Base-by-base conservation (phyloP, 1,140 invertebrate genomes). In the Metaphire vulgaris region DNA sequence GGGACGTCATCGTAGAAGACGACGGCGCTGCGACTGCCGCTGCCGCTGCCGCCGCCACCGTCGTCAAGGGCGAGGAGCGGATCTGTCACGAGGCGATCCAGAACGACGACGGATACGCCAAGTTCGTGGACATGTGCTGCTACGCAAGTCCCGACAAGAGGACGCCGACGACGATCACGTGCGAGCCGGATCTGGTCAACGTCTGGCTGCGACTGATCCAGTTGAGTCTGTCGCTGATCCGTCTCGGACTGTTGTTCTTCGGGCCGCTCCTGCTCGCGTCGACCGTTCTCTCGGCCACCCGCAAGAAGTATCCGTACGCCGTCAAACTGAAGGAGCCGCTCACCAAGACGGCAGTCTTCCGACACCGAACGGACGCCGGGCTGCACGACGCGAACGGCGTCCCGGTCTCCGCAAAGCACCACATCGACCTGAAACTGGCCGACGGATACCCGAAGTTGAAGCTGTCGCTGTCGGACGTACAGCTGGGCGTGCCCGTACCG, bases 141-240 rank as follows among this genome's bases (percentile, higher is more conserved):
- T 72, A 76, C 15, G 76, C 76, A 64, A 79, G 81, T 71, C 33
- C 69, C 0, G 72, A 73, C 28, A 41, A 32, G 2, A 34, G 31
- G 2, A 34, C 26, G n/a, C n/a, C 41, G 56, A 34, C 28, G 41
- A 34, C 56, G 0, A 64, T 28, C 14, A 30, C 26, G 26, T 28
- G 34, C 33, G 29, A 34, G 15, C 33, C 72, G 69, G 74, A 67
- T 66, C 79, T 79, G 15, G 80, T 82, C 30, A 82, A 85, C 74
- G 77, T 79, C n/a, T 85, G 83, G 83, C 83, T 85, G 32, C 80
- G 80, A 29, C 79, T 85, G 28, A 79, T 85, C 30, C 83, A 85
- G 71, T 71, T 81, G 2, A 80, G 82, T 28, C 82, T 85, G 31
- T 79, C 80, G 1, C 33, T 82, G 0, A 80, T 85, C 16, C 82